Base-by-base conservation (phyloP, 1,140 invertebrate species). In the Meloidogyne hapla region DNA sequence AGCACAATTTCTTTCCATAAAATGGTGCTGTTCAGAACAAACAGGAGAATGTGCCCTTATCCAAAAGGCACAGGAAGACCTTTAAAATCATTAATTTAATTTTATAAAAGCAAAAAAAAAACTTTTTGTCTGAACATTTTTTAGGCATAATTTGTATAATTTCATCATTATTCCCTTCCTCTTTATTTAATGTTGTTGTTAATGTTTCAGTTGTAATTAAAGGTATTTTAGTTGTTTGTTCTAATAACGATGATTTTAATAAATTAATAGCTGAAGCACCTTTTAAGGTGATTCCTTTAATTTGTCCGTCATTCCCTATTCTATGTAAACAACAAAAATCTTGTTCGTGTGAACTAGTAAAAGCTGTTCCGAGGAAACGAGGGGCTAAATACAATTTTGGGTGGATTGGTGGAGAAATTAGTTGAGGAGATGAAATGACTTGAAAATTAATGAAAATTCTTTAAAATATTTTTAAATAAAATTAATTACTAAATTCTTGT, bases 1-100 rank as follows among this genome's bases (percentile, higher is more conserved):
- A 38, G 77, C 77, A 28, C 77, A 78, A 62, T 78, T 78, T 38
- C 33, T 61, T 66, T 69, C 18, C 77, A 78, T 78, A 40, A 78
- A 78, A 5, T 48, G 26, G 9, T 69, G 65, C 62, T 78, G 77
- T 74, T 78, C 77, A 2, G 9, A 18, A 48, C 77, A 78, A 25
- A 56, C 68, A 10, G 26, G 25, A 1, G 64, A 62, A 61, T 78
- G 75, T 0, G 77, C 77, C 5, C 62, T 10, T 21, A 78, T 79
- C 77, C 77, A 78, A 23, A 78, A 78, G 25, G 69, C 21, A 69
- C 77, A 78, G 69, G 77, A 78, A 21, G 73, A 78, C 21, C 65
- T 67, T 77, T 23, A 63, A 74, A 40, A 28, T 69, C 0, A 21
- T 5, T 64, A n/a, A n/a, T n/a, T n/a, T n/a, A n/a, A n/a, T n/a